Evolutionary conservation across 2,797 vertebrate genomes (phyloP).

Genomic region (Morelia viridis): DNA sequence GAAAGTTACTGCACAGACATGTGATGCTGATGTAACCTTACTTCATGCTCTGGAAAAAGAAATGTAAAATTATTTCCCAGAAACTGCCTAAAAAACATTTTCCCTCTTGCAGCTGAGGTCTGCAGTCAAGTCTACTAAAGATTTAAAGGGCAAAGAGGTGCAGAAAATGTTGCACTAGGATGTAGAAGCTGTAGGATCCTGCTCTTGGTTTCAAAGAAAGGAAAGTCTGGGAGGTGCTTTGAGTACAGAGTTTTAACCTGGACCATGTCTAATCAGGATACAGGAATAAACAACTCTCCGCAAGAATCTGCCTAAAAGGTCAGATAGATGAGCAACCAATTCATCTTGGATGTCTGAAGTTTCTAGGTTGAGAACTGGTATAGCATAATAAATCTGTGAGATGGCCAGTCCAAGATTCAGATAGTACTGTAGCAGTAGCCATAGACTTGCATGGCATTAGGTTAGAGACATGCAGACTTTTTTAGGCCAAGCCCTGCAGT

Average conservation of each 20-base stretch:
- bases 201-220: constrained; percentile 15
- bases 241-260: not conserved
- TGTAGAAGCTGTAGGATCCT: constrained; percentile 2
- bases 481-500: not conserved
- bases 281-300: not conserved
- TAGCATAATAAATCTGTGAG: not conserved
- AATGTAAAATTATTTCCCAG: constrained; percentile 18
- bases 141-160: constrained; percentile 39
- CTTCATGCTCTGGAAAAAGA: constrained; percentile 39
- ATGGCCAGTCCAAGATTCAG: not conserved
- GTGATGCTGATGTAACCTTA: constrained; percentile 22
- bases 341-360: not conserved
- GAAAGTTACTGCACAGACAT: constrained; percentile 36
- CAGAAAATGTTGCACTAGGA: constrained; percentile 32
- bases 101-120: constrained; percentile 15
- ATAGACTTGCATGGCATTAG: not conserved
- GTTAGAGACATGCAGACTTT: not conserved
- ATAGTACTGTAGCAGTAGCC: not conserved
- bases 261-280: not conserved
- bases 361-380: not conserved
- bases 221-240: not conserved
- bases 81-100: constrained; percentile 29
- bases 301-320: not conserved
- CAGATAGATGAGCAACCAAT: not conserved
- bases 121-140: constrained; percentile 21